Percentiles rank a stretch among this genome's conserved stretches.
Conservation (phyloP, 1,140 invertebrate species). For the Lasioglossum albipes region DNA sequence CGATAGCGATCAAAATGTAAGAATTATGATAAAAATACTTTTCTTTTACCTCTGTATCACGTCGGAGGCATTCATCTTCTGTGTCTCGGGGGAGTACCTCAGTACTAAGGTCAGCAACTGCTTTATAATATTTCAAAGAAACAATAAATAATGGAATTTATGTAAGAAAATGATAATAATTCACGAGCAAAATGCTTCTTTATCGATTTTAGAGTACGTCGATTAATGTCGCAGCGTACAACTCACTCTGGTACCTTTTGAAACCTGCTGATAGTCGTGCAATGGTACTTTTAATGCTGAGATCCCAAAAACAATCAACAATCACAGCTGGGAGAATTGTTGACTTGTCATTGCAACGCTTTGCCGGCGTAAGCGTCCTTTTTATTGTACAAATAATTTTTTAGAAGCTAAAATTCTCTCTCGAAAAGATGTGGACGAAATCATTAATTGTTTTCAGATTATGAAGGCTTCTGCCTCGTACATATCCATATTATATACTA, state of each 20-base stretch:
- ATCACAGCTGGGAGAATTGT: constrained; percentile 53
- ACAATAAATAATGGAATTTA: neutral
- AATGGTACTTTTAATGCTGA: constrained; percentile 49
- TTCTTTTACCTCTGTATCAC: constrained; percentile 46
- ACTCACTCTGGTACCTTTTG: constrained; percentile 43
- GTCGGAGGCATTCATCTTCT: constrained; percentile 52
- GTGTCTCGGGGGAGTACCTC: neutral
- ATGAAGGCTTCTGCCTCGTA: constrained; percentile 48
- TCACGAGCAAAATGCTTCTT: neutral
- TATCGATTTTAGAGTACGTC: constrained; percentile 35
- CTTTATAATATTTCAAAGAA: too few species aligned
- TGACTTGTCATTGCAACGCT: constrained; percentile 48
- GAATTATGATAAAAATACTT: constrained; percentile 12
- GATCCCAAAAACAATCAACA: constrained; percentile 52
- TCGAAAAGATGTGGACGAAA: neutral
- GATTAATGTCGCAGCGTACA: constrained; percentile 38
- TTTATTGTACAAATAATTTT: too few species aligned
- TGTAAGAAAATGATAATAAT: neutral
- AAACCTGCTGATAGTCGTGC: constrained; percentile 26
- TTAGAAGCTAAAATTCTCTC: too few species aligned
- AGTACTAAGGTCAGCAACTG: neutral
- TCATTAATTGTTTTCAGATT: constrained; percentile 32
- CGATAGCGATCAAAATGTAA: neutral
- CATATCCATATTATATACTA: constrained; percentile 33
- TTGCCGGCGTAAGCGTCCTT: constrained; percentile 44